These are phyloP conservation scores for Bhutanitis thaidina DNA, from an alignment of 2,888 invertebrate species.

Conservation along the genomic window DNA sequence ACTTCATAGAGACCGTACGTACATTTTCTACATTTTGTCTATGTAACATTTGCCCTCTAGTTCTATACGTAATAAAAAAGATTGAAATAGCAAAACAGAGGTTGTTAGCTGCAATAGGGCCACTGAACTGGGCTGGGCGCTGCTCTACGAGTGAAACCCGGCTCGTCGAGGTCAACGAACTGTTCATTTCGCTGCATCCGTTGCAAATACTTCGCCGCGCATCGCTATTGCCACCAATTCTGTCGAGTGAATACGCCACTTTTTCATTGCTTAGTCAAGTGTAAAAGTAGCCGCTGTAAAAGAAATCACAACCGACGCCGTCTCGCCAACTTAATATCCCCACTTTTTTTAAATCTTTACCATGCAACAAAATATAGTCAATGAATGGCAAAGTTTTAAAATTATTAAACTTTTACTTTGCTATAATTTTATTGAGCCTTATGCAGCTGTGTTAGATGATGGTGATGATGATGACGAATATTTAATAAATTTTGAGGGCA, in stretches of 20 bases:
- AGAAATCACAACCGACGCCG: slow-evolving; percentile 49
- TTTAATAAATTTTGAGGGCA: no score
- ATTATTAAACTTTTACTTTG: no score
- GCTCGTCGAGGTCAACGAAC: slow-evolving; percentile 73
- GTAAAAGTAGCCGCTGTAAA: slow-evolving; percentile 56
- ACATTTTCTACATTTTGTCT: not conserved
- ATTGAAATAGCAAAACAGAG: slow-evolving; percentile 42
- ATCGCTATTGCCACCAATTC: slow-evolving; percentile 67
- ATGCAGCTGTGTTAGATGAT: no score
- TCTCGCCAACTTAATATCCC: slow-evolving; percentile 28
- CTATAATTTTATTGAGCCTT: no score
- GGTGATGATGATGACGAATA: no score
- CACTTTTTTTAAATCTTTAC: not conserved
- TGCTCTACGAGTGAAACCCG: slow-evolving; percentile 75
- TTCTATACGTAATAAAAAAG: no score
- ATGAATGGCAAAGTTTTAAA: no score
- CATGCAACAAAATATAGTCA: no score
- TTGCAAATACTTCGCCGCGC: slow-evolving; percentile 74
- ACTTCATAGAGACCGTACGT: not conserved
- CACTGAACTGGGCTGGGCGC: slow-evolving; percentile 62
- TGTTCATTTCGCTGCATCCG: slow-evolving; percentile 79
- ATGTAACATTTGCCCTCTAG: not conserved
- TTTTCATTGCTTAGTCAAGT: slow-evolving; percentile 54
- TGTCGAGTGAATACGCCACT: slow-evolving; percentile 58
- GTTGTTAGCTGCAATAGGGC: slow-evolving; percentile 64